A percentile compares a stretch with the other conserved stretches of the same genome.
Evolutionary conservation across 2,113 vertebrate species (phyloP).

Genomic region (Epinephelus lanceolatus): DNA sequence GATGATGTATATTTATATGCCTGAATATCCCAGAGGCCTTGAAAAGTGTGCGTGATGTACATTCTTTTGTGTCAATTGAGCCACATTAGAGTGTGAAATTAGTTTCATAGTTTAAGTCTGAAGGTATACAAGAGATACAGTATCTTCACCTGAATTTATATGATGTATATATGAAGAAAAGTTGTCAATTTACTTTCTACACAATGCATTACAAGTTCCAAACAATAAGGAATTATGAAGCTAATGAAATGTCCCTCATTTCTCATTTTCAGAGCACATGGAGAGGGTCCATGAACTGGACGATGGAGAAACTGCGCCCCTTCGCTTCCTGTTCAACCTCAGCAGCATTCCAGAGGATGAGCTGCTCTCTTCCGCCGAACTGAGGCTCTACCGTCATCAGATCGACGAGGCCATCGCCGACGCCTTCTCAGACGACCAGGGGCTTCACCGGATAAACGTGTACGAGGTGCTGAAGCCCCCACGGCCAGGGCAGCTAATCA

Average conservation of each 20-base stretch:
- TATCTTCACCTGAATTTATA: background rate
- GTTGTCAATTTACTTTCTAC: background rate
- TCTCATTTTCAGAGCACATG: conserved; percentile 89
- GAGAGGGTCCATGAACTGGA: conserved; percentile 86
- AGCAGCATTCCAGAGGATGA: conserved; percentile 96
- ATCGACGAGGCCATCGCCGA: conserved; percentile 83
- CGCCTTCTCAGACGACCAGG: conserved; percentile 77
- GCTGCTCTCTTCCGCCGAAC: conserved; percentile 95
- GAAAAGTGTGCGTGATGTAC: conserved; percentile 23
- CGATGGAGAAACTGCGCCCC: conserved; percentile 71
- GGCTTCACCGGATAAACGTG: conserved; percentile 96
- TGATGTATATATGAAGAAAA: background rate
- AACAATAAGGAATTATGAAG: background rate
- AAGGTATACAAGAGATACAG: background rate
- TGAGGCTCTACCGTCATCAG: conserved; percentile 94
- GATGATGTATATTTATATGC: conserved; percentile 44
- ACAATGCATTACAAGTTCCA: background rate
- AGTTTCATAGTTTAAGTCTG: background rate
- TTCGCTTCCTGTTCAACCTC: conserved; percentile 97
- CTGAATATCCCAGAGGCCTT: conserved; percentile 31
- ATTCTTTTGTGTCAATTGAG: conserved; percentile 49
- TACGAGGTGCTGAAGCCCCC: conserved; percentile 95
- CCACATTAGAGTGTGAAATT: background rate
- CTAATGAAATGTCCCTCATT: conserved; percentile 7
- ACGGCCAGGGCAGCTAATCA: conserved; percentile 89